These are phyloP conservation scores for Carabus problematicus DNA, from an alignment of 2,888 invertebrate species.

Conservation along the genomic window DNA sequence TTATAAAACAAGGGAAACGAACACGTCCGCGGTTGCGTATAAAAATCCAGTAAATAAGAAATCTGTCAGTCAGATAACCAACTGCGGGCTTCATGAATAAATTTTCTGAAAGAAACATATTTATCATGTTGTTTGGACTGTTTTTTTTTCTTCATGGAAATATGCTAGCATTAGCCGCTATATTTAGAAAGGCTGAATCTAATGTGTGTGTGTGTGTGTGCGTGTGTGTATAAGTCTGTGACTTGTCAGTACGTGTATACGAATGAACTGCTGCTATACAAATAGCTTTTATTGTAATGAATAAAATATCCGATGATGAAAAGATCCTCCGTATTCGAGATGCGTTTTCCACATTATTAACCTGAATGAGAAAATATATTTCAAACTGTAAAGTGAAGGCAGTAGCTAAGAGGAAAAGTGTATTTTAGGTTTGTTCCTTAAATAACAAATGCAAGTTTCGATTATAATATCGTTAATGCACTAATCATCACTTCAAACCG, in stretches of 20 bases:
- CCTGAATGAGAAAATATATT: too few relatives aligned
- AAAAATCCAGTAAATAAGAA: conserved; percentile 39
- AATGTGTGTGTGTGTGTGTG: neutral
- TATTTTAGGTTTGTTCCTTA: too few relatives aligned
- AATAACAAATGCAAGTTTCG: too few relatives aligned
- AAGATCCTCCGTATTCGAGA: too few relatives aligned
- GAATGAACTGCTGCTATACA: neutral
- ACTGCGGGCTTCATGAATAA: conserved; percentile 34
- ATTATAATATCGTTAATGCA: too few relatives aligned
- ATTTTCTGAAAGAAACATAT: conserved; percentile 38
- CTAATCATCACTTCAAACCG: too few relatives aligned
- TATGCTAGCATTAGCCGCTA: conserved; percentile 22
- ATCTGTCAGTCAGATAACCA: conserved; percentile 42
- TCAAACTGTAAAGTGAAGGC: too few relatives aligned
- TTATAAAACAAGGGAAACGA: conserved; percentile 29
- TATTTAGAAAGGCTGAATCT: conserved; percentile 18
- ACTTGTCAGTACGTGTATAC: neutral
- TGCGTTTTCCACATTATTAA: too few relatives aligned
- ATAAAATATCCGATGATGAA: too few relatives aligned
- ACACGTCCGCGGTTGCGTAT: conserved; percentile 31
- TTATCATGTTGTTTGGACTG: conserved; percentile 31
- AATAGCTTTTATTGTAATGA: too few relatives aligned
- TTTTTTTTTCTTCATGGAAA: conserved; percentile 2
- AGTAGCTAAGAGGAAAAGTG: too few relatives aligned
- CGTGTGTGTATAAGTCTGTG: neutral